These are phyloP conservation scores for Crotalus helleri DNA, from an alignment of 2,113 vertebrate species.

Conservation along the genomic window DNA sequence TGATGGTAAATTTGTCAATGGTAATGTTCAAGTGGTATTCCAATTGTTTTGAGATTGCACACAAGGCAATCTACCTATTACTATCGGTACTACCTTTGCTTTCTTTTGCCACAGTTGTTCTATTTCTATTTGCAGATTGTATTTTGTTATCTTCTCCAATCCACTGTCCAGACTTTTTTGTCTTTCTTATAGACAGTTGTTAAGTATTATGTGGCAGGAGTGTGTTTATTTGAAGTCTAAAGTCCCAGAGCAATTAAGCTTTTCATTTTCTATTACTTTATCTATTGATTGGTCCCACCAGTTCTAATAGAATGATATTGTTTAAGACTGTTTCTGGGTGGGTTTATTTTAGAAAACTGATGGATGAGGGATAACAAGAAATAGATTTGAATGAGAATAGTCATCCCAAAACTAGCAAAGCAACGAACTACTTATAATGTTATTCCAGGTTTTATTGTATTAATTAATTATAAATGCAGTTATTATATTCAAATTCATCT, in stretches of 20 bases:
- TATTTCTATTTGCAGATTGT: neutral
- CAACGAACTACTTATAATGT: neutral
- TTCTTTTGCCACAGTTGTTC: neutral
- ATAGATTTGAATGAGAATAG: slow-evolving; percentile 12
- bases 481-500: neutral
- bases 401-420: neutral
- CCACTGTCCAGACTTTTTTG: neutral
- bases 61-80: neutral
- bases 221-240: neutral
- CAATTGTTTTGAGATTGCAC: neutral
- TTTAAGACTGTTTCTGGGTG: slow-evolving; percentile 45
- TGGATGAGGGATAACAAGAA: slow-evolving; percentile 23
- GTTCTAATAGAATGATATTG: slow-evolving; percentile 47
- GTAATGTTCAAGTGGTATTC: neutral
- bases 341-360: slow-evolving; percentile 1
- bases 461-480: neutral
- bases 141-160: neutral
- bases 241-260: neutral
- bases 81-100: neutral
- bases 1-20: neutral
- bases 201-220: neutral
- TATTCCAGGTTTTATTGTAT: neutral
- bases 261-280: neutral
- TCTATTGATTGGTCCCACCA: neutral
- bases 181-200: neutral